Conservation (phyloP, 1,140 invertebrate genomes). For the Trachelipus rathkii region DNA sequence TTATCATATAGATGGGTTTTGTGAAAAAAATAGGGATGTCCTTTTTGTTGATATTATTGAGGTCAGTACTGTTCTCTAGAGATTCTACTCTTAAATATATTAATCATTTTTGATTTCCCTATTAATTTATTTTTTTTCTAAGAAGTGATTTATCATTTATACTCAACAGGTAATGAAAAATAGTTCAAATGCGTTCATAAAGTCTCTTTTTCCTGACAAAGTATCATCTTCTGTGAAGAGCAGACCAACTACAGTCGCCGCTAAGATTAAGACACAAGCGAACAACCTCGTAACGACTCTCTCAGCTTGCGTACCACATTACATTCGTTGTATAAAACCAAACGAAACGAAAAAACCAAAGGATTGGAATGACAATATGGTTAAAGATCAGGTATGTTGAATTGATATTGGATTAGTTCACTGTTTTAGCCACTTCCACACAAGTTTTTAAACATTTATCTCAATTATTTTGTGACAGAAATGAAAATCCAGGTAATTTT, state of each 20-base stretch:
- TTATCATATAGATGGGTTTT: conserved; percentile 68
- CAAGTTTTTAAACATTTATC: too few relatives aligned
- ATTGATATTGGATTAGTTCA: too few relatives aligned
- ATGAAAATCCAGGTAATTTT: too few relatives aligned
- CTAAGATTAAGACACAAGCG: conserved; percentile 67
- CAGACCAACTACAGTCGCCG: conserved; percentile 66
- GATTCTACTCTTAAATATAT: background rate
- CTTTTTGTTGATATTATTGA: conserved; percentile 68
- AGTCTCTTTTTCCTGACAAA: conserved; percentile 62
- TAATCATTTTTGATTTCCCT: background rate
- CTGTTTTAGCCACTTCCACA: too few relatives aligned
- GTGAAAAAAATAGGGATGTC: conserved; percentile 71
- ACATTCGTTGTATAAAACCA: conserved; percentile 71
- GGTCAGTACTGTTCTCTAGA: too few relatives aligned
- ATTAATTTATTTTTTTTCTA: background rate
- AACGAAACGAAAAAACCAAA: conserved; percentile 68
- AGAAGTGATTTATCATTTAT: background rate
- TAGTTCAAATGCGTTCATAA: conserved; percentile 62
- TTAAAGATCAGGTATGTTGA: conserved; percentile 58
- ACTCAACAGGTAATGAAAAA: conserved; percentile 61
- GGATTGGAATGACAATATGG: conserved; percentile 64
- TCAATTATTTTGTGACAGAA: too few relatives aligned
- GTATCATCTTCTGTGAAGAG: conserved; percentile 57
- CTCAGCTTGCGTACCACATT: conserved; percentile 69
- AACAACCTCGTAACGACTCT: conserved; percentile 67